Evolutionary conservation across 2,797 vertebrate genomes (phyloP).

Genomic region (Babyrousa celebensis): DNA sequence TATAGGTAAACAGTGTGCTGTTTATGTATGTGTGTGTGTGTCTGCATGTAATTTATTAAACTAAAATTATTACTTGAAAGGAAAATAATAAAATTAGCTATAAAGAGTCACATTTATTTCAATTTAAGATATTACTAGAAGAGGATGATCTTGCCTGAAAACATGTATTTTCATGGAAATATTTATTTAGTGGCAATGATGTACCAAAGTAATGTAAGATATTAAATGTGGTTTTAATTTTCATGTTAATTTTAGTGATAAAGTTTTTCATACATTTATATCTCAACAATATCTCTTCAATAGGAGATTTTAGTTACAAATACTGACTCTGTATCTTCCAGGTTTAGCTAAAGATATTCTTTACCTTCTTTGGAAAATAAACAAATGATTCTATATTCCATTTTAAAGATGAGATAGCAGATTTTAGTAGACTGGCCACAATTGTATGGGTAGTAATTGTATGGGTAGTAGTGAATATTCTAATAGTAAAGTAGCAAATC

Average conservation of each 20-base stretch:
- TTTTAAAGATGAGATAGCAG: not conserved
- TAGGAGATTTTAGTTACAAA: not conserved
- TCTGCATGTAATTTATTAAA: not conserved
- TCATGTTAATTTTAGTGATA: not conserved
- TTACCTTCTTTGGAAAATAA: not conserved
- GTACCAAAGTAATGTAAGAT: not conserved
- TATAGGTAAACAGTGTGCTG: not conserved
- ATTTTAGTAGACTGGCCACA: not conserved
- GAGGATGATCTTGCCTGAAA: not conserved
- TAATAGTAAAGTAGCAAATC: not conserved
- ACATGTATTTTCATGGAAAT: not conserved
- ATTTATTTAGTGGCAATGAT: not conserved
- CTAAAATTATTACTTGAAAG: not conserved
- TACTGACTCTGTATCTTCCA: not conserved
- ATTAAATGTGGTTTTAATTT: not conserved
- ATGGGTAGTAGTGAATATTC: not conserved
- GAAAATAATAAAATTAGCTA: not conserved
- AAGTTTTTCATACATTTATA: not conserved
- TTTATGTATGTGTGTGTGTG: not conserved
- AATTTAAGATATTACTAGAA: not conserved
- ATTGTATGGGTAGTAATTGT: not conserved
- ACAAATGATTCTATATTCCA: not conserved
- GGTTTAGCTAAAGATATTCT: not conserved
- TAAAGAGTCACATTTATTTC: not conserved
- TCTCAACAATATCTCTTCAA: not conserved